Conservation (phyloP, 2,888 invertebrate species). For the Ormyrus pomaceus region DNA sequence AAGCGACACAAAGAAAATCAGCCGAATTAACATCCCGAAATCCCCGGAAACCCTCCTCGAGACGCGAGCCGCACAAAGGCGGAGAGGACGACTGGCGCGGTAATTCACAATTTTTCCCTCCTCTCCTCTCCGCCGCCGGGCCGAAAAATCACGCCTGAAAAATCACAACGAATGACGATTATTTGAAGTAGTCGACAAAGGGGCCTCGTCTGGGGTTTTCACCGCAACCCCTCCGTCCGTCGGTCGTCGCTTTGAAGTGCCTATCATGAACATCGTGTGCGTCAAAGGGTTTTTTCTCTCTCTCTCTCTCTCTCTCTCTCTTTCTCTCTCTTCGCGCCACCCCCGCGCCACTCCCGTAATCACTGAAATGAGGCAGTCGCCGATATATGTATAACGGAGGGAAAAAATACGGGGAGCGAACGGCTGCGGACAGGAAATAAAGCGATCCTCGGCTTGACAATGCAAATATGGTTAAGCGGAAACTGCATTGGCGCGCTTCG, state of each 20-base stretch:
- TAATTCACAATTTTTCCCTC: not conserved
- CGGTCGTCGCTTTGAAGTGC: conserved; percentile 26
- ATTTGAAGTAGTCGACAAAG: conserved; percentile 30
- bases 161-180: conserved; percentile 50
- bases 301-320: conserved; percentile 2
- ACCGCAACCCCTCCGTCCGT: no score
- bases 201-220: not conserved
- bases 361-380: conserved; percentile 38
- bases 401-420: not conserved
- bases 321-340: not conserved
- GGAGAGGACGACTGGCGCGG: not conserved
- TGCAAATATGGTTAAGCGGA: not conserved
- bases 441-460: not conserved
- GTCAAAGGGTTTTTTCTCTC: not conserved
- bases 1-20: no score
- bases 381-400: not conserved
- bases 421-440: not conserved
- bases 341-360: conserved; percentile 22
- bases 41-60: not conserved
- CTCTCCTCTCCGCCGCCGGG: not conserved
- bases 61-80: not conserved
- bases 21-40: not conserved
- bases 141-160: conserved; percentile 44
- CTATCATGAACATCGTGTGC: conserved; percentile 10
- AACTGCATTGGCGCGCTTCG: not conserved